Conservation (phyloP, 2,797 vertebrate species). For the Pelodytes ibericus region DNA sequence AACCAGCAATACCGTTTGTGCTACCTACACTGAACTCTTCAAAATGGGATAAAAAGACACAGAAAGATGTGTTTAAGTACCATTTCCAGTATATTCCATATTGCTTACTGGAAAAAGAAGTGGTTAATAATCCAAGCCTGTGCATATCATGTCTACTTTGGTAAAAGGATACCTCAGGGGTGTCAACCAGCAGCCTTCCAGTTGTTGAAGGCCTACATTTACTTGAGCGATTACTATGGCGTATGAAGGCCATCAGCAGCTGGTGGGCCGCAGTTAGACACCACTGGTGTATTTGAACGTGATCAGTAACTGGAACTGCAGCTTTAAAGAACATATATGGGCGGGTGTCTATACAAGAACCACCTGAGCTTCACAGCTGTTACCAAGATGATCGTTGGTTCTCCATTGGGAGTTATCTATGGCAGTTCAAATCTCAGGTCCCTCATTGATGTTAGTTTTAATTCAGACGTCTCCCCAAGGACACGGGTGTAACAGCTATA, state of each 20-base stretch:
- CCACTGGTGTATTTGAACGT: no score
- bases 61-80: not conserved
- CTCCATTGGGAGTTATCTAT: not conserved
- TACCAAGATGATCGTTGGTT: not conserved
- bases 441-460: not conserved
- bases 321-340: not conserved
- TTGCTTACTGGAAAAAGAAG: no score
- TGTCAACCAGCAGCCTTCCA: no score
- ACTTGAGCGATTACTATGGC: no score
- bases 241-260: no score
- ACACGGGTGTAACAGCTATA: not conserved
- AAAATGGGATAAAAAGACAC: not conserved
- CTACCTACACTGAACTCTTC: not conserved
- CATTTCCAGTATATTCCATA: not conserved
- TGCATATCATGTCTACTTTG: no score
- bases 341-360: not conserved
- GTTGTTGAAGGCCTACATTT: no score
- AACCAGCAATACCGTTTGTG: not conserved
- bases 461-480: not conserved
- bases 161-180: no score
- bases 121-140: no score
- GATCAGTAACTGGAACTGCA: not conserved
- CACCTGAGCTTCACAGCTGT: constrained; percentile 10
- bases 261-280: no score
- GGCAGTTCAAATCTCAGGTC: not conserved